Conservation (phyloP, 2,113 vertebrate genomes). For the Trogon surrucura region DNA sequence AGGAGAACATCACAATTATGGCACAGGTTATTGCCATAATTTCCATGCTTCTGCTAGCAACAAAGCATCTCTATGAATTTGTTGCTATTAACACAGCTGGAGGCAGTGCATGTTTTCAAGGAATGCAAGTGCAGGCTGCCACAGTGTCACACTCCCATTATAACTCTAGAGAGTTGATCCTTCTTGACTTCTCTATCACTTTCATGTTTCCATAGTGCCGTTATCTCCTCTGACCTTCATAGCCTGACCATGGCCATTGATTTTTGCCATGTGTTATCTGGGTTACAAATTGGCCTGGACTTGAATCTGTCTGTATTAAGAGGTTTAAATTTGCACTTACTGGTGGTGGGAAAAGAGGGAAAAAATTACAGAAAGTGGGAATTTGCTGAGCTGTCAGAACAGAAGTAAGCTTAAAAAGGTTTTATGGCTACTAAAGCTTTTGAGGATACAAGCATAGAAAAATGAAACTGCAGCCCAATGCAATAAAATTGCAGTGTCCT, state of each 20-base stretch:
- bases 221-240: slow-evolving; percentile 66
- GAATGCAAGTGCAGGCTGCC: slow-evolving; percentile 17
- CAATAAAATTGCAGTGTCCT: slow-evolving; percentile 20
- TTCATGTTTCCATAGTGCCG: slow-evolving; percentile 21
- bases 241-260: slow-evolving; percentile 53
- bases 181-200: slow-evolving; percentile 22
- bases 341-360: background rate
- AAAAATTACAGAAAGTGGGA: slow-evolving; percentile 4
- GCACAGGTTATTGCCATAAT: background rate
- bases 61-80: slow-evolving; percentile 24
- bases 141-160: slow-evolving; percentile 25
- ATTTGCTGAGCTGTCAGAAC: slow-evolving; percentile 55
- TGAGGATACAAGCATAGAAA: slow-evolving; percentile 23
- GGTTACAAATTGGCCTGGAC: slow-evolving; percentile 63
- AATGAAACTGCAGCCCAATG: background rate
- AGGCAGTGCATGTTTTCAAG: slow-evolving; percentile 3
- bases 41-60: background rate
- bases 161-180: slow-evolving; percentile 24
- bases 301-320: slow-evolving; percentile 61
- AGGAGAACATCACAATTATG: background rate
- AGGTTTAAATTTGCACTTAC: slow-evolving; percentile 65
- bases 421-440: slow-evolving; percentile 50
- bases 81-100: slow-evolving; percentile 43
- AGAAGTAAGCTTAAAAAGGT: slow-evolving; percentile 42
- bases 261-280: slow-evolving; percentile 66